Evolutionary conservation across 1,140 invertebrate genomes (phyloP), one percentile per base, ranked within the genome.

Genomic region (Aphidius ervi): DNA sequence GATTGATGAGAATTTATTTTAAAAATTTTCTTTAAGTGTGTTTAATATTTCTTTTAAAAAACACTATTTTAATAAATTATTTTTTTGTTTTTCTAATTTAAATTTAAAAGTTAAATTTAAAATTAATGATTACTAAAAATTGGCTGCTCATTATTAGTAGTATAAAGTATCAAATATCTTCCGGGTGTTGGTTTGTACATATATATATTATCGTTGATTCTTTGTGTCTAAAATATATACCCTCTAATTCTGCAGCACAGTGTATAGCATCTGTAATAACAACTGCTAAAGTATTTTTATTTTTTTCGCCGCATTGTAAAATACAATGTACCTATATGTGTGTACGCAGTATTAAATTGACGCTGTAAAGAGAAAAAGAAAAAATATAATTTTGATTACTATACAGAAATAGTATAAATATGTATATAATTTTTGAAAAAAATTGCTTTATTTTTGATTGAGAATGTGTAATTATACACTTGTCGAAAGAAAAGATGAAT

Each of bases 141-240:
- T 9, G 5, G 37, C 37, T 39, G 40, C 48, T 16, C 31, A 49
- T 37, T 56, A 48, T 57, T 31, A 39, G 39, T 50, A 9, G 42
- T 43, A 40, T 37, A 31, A 57, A 37, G 52, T 52, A 52, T 43
- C 43, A 8, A 31, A 31, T 31, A 9, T 57, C 59, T 59, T 57
- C 53, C 53, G 60, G 53, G 47, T 62, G 40, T 61, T 50, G 16
- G 7, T 23, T 46, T 52, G 23, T 31, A 41, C 31, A 42, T 46
- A 31, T 46, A 52, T 47, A 20, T 23, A 39, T 39, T 58, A 52
- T 58, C 31, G 54, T 37, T 53, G 65, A 62, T 73, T 73, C 71
- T 74, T 74, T 76, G 72, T 72, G 73, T 71, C 66, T 74, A 71
- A 75, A 75, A 75, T 75, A 75, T 65, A 75, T 65, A 70, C 64